A percentile compares a stretch with the other conserved stretches of the same genome.
These are phyloP conservation scores for Ditylenchus dipsaci DNA, from an alignment of 1,140 invertebrate genomes.

Conservation along the genomic window DNA sequence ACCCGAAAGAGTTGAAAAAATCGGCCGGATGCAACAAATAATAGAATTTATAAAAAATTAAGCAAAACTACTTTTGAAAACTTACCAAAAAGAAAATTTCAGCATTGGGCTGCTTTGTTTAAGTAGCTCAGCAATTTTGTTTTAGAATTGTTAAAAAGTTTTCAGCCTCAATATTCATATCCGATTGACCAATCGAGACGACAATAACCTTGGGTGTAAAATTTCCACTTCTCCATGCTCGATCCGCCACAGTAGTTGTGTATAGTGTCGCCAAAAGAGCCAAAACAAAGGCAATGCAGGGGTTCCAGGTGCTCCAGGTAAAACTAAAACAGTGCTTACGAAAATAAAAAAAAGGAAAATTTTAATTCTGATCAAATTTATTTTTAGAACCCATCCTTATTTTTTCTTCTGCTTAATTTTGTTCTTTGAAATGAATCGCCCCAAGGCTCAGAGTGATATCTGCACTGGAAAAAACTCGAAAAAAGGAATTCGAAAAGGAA, in stretches of 20 bases:
- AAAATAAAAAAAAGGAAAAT: no score
- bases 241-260: conserved; percentile 60
- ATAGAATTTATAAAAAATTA: no score
- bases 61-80: no score
- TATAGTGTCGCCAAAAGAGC: conserved; percentile 60
- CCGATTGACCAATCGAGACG: conserved; percentile 22
- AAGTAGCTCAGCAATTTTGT: conserved; percentile 1
- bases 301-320: conserved; percentile 60
- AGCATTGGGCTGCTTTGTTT: conserved; percentile 12
- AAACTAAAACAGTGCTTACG: conserved; percentile 56
- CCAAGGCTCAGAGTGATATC: no score
- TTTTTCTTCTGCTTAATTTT: no score
- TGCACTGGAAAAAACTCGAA: no score
- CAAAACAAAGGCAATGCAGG: conserved; percentile 61
- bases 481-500: no score
- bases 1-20: no score
- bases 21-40: no score
- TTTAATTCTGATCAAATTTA: no score
- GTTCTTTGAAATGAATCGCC: no score
- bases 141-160: conserved; percentile 6
- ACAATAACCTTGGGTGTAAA: conserved; percentile 58
- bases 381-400: no score
- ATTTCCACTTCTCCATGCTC: conserved; percentile 60
- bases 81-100: conserved; percentile 26
- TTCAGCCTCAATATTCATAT: conserved; percentile 10